A percentile compares a stretch with the other conserved stretches of the same genome.
phyloP scores from a whole-genome alignment of 2,888 invertebrate species.

The Ommatoiulus sabulosus region DNA sequence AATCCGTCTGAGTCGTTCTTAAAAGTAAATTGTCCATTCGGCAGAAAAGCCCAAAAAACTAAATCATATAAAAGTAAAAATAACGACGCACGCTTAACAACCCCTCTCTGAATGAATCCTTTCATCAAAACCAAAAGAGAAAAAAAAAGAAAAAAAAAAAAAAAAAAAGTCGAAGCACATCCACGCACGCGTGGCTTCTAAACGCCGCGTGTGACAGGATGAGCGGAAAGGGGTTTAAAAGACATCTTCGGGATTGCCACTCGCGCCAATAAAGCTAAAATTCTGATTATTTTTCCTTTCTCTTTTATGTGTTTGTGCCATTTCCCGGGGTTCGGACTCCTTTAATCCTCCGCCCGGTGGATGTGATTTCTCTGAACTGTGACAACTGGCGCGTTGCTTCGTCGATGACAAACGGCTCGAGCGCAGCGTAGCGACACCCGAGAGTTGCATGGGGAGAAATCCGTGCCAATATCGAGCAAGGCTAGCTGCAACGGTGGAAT shows the following conservation, averaged over 20 bases:
- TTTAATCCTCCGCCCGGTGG: background rate
- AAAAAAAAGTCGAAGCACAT: background rate
- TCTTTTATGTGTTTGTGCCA: slow-evolving; percentile 11
- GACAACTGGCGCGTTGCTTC: slow-evolving; percentile 25
- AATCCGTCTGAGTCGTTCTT: background rate
- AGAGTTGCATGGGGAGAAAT: slow-evolving; percentile 23
- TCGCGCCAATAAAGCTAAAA: background rate
- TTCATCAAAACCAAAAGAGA: no score
- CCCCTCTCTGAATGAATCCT: background rate
- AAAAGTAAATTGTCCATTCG: background rate
- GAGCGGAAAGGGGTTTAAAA: slow-evolving; percentile 34
- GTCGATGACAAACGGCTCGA: slow-evolving; percentile 15
- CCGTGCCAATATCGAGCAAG: slow-evolving; percentile 1
- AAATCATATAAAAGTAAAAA: background rate
- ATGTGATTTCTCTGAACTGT: slow-evolving; percentile 34
- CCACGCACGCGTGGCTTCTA: background rate
- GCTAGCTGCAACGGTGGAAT: slow-evolving; percentile 23
- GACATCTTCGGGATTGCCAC: slow-evolving; percentile 10
- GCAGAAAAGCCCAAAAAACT: background rate
- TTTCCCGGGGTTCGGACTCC: slow-evolving; percentile 9
- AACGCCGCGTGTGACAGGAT: slow-evolving; percentile 29
- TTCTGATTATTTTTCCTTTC: background rate
- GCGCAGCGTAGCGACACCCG: slow-evolving; percentile 27
- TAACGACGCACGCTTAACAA: background rate
- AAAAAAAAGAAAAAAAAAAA: background rate